Conservation (phyloP, 2,113 vertebrate genomes). For the Peucedramus taeniatus region DNA sequence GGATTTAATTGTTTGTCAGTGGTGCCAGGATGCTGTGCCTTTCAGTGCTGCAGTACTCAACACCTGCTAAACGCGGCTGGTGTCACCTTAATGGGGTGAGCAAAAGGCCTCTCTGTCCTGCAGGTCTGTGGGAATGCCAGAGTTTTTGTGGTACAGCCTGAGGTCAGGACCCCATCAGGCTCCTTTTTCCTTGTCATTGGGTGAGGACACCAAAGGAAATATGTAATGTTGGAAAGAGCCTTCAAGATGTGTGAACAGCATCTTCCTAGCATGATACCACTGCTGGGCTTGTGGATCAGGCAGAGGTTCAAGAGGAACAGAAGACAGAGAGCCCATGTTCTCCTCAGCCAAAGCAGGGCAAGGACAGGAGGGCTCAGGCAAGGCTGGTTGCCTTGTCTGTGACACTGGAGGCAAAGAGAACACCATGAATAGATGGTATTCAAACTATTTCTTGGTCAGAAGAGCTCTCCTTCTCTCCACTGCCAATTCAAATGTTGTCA, state of each 20-base stretch:
- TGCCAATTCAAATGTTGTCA: neutral
- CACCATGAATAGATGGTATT: neutral
- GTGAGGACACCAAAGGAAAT: neutral
- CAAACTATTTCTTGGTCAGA: neutral
- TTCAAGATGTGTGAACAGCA: neutral
- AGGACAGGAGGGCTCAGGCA: neutral
- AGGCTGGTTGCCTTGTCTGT: neutral
- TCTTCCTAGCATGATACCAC: neutral
- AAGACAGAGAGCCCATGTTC: neutral
- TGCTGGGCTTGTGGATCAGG: neutral
- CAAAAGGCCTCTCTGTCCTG: neutral
- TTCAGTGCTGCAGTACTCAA: neutral
- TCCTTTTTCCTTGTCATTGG: neutral
- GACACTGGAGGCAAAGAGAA: neutral
- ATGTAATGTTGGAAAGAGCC: neutral
- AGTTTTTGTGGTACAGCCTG: neutral
- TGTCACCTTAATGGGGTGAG: neutral
- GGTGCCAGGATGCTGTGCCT: neutral
- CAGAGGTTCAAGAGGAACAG: neutral
- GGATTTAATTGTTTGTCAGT: neutral
- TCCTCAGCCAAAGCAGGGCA: neutral
- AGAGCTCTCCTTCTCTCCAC: neutral
- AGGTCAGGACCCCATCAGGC: neutral
- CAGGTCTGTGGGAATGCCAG: accelerated
- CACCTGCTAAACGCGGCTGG: neutral